Base-by-base conservation (phyloP, 2,888 invertebrate genomes). In the Drosophila mayaguana region DNA sequence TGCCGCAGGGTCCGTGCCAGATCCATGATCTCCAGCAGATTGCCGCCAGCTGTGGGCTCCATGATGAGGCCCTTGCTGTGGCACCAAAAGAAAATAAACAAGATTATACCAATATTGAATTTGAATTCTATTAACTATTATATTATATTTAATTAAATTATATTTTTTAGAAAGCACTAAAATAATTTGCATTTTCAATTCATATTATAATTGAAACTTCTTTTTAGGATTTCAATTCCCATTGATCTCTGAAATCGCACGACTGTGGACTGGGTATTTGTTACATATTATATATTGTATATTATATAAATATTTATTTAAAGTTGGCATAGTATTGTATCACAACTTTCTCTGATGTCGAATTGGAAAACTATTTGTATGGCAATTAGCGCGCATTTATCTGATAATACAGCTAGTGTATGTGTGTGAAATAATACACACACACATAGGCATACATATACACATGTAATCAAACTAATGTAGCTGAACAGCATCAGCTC, bases 11-110 rank as follows among this genome's bases (percentile, higher is more conserved):
- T 92, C 48, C 93, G 92, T n/a, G 93, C 93, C 66, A 93, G 86
- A 71, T 93, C 93, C 88, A 93, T 93, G 66, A 93, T 92, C 87
- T 93, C 93, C 63, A 93, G 83, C 56, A 93, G 85, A 90, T 92
- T 93, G 28, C 92, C 92, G 75, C 92, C 91, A 66, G 90, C 88
- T 76, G 89, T 90, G 57, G 92, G 86, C 79, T 92, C 91, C 93
- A 93, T 92, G 70, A 48, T 89, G 54, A 57, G 63, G 72, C 72
- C 72, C 63, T 59, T 25, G 63, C 68, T 69, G 40, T n/a, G n/a
- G 40, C 7, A 2, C 2, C 38, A 16, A 38, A 38, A 6, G 36
- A 28, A 28, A 28, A 4, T 4, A 34, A 4, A 34, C 11, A 34
- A 0, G 3, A 36, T 36, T 14, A 36, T 1, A 4, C 14, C 14